Percentiles rank a stretch among this genome's conserved stretches.
These are phyloP conservation scores for Baccha elongata DNA, from an alignment of 2,888 invertebrate species.

Conservation along the genomic window DNA sequence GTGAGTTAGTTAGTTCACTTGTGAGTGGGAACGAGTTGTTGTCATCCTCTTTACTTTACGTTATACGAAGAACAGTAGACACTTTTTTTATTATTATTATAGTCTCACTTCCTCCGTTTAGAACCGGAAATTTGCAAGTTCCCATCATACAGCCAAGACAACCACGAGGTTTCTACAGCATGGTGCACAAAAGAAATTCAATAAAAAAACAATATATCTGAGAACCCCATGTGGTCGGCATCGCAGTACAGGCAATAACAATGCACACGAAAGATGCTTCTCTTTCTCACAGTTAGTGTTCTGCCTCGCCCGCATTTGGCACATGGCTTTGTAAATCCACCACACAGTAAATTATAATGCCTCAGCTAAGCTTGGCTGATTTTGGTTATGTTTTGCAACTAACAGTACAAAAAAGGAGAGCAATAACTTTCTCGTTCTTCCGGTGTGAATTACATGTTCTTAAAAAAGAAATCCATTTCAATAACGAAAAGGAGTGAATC, in stretches of 20 bases:
- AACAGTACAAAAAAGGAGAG: conserved; percentile 9
- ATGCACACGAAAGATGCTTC: conserved; percentile 37
- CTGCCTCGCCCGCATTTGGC: conserved; percentile 33
- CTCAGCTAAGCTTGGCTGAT: neutral
- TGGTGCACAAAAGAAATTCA: neutral
- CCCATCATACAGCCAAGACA: conserved; percentile 53
- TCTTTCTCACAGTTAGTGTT: conserved; percentile 9
- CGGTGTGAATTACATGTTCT: conserved; percentile 55
- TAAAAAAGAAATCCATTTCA: conserved; percentile 7
- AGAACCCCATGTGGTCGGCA: conserved; percentile 46
- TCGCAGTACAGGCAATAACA: conserved; percentile 38
- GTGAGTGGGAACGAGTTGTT: conserved; percentile 21
- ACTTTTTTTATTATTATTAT: conserved; percentile 11
- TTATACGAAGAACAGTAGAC: conserved; percentile 19
- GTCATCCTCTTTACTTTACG: conserved; percentile 14
- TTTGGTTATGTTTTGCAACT: neutral
- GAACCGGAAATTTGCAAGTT: conserved; percentile 68
- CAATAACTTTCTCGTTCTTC: conserved; percentile 41
- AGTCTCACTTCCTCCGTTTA: conserved; percentile 35
- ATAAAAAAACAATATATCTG: neutral
- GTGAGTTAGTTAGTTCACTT: neutral
- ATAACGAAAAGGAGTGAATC: conserved; percentile 19
- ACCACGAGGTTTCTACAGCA: conserved; percentile 57
- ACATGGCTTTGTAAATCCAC: conserved; percentile 14
- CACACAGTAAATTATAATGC: neutral